Evolutionary conservation across 2,113 vertebrate genomes (phyloP).

Genomic region (Malurus melanocephalus): DNA sequence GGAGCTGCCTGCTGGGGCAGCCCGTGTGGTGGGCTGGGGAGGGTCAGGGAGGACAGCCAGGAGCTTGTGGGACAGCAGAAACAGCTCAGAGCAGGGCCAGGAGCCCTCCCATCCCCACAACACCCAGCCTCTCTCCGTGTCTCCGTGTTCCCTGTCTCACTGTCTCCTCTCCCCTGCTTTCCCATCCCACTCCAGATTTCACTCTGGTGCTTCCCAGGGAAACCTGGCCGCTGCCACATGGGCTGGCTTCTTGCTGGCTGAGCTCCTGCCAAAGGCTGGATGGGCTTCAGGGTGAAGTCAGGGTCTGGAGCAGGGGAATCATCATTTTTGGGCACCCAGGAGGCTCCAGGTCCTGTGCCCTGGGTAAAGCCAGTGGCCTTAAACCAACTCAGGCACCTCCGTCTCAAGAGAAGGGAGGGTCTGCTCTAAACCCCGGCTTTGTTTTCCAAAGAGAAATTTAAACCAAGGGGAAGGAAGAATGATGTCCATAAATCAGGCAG

Average conservation of each 20-base stretch:
- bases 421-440: neutral
- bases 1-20: neutral
- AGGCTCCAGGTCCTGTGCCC: neutral
- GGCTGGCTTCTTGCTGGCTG: neutral
- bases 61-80: rapidly evolving
- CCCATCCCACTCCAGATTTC: neutral
- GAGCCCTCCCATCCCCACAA: neutral
- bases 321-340: neutral
- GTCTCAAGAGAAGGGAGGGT: neutral
- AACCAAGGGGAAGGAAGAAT: conserved; percentile 44
- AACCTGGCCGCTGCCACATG: rapidly evolving
- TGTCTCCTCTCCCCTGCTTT: neutral
- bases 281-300: neutral
- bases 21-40: rapidly evolving
- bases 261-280: neutral
- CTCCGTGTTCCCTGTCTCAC: rapidly evolving
- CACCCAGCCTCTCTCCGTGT: neutral
- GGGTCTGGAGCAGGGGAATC: neutral
- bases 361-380: neutral
- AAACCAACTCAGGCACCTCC: neutral
- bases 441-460: conserved; percentile 43
- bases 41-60: neutral
- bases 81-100: neutral
- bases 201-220: neutral
- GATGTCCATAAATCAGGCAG: conserved; percentile 43